Base-by-base conservation (phyloP, 2,797 vertebrate species). In the Erithacus rubecula region DNA sequence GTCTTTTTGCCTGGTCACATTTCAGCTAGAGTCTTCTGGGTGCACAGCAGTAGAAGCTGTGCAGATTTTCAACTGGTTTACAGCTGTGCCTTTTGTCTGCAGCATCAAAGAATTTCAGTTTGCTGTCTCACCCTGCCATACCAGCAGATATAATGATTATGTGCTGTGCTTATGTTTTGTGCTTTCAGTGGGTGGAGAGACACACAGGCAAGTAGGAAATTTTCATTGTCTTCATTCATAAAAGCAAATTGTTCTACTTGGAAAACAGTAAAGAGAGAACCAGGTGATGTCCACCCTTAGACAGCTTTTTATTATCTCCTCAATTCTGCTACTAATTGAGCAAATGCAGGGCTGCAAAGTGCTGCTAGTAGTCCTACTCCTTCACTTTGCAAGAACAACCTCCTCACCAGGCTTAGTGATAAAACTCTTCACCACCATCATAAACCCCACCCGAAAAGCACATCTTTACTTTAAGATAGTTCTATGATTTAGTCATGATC, bases 291-390 rank as follows among this genome's bases (percentile, higher is more conserved):
- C n/a, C 26, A n/a, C 16, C 29, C n/a, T 78, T n/a, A 5, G 46
- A 56, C 17, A 85, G 27, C 26, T 56, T 76, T 49, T 58, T 3
- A 6, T 10, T 47, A 3, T 16, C 1, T 18, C 21, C 0, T 0
- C 36, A 72, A 11, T 46, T 29, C 36, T 82, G 29, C 39, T 60
- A 43, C 6, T 19, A 77, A 58, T 7, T 22, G 41, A 83, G 21
- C 39, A 41, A 34, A 52, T 1, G 10, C 41, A n/a, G 44, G 23
- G 11, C 32, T 56, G 26, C 26, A 49, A 56, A 91, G 36, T 5
- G 23, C 68, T 74, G 23, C 59, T 59, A 36, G 36, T 34, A 83
- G 3, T 18, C 12, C 55, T n/a, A 3, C 26, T 56, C 4, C 16
- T 59, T 43, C 29, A 22, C 82, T 60, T 37, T n/a, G 34, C 19